phyloP scores from a whole-genome alignment of 2,797 vertebrate species.

The Tachyglossus aculeatus region DNA sequence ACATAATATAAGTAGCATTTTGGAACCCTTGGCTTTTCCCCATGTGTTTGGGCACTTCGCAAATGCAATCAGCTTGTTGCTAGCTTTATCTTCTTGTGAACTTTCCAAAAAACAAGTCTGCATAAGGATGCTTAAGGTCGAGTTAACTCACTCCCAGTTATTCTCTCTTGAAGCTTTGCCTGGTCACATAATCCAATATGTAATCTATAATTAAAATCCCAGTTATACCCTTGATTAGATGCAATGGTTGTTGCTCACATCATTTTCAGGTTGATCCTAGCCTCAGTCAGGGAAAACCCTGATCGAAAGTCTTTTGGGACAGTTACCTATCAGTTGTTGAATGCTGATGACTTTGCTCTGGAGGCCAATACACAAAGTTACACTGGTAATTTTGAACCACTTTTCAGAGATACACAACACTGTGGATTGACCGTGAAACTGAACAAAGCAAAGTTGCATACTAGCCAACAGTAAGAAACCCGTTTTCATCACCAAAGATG shows the following conservation, averaged over 20 bases:
- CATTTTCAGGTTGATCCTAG: background rate
- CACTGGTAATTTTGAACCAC: no score
- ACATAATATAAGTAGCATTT: fast-evolving
- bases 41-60: fast-evolving
- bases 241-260: constrained; percentile 1
- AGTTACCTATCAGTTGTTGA: no score
- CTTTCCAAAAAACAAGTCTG: background rate
- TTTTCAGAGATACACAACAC: no score
- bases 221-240: constrained; percentile 39
- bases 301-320: no score
- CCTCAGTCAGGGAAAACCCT: background rate
- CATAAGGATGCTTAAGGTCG: background rate
- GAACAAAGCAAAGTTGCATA: no score
- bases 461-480: no score
- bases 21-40: background rate
- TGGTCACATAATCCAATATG: background rate
- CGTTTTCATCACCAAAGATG: no score
- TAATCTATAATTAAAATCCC: constrained; percentile 42
- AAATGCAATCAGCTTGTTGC: background rate
- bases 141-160: background rate
- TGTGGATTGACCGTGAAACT: no score
- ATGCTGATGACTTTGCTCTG: no score
- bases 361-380: no score
- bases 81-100: background rate
- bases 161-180: background rate